Percentiles rank a stretch among this genome's conserved stretches.
Evolutionary conservation across 35 echinoderm and acorn worm species (phyloP).

Genomic region (Hemicentrotus pulcherrimus): DNA sequence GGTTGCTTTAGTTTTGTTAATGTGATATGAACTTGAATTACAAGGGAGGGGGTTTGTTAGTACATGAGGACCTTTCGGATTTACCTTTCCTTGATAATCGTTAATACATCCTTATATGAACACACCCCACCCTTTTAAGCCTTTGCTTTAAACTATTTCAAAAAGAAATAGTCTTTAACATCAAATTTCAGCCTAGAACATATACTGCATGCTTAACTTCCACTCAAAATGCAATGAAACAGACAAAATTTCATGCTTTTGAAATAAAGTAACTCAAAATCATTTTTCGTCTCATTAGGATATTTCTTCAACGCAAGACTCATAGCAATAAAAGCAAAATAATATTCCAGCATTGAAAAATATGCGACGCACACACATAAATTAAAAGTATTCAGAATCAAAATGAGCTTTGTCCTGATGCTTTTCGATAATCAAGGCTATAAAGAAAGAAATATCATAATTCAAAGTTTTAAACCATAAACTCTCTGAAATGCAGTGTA

Average conservation of each 20-base stretch:
- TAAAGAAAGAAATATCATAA: neutral
- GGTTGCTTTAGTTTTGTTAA: constrained; percentile 6
- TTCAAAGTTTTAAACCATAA: neutral
- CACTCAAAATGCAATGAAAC: constrained; percentile 1
- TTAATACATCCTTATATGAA: neutral
- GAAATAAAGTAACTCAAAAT: neutral
- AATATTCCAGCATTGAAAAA: neutral
- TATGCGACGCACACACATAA: neutral
- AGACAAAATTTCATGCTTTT: neutral
- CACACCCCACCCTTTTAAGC: neutral
- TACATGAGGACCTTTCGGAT: neutral
- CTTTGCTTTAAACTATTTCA: neutral
- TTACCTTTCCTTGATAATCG: neutral
- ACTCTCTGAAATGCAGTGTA: neutral
- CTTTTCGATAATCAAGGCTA: neutral
- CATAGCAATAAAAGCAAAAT: neutral
- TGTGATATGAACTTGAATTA: neutral
- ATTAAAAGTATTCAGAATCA: neutral
- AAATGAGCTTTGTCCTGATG: neutral
- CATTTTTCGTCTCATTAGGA: neutral
- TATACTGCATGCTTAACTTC: neutral
- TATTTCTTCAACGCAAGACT: neutral
- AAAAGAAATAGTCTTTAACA: neutral
- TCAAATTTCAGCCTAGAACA: neutral
- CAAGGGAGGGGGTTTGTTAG: neutral